Base-by-base conservation (phyloP, 2,113 vertebrate species). In the Petrocephalus microphthalmus region DNA sequence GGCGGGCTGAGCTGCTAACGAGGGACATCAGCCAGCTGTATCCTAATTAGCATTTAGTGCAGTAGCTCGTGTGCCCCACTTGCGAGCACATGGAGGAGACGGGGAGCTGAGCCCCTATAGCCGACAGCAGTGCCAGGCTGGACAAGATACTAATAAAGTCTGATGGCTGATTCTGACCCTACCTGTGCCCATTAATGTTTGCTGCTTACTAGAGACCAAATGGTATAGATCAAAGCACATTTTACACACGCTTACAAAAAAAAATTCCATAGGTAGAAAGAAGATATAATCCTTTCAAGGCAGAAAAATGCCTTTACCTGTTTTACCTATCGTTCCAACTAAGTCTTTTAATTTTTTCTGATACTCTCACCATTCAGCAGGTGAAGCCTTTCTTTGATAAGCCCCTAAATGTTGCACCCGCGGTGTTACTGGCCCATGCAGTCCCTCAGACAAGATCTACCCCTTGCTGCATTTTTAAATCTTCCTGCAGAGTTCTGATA, bases 191-290 rank as follows among this genome's bases (percentile, higher is more conserved):
- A 92, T 91, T 92, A 91, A 89, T 91, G 90, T 91, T 93, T 93
- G 92, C 92, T 92, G 90, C 94, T 92, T 89, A 91, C 92, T 92
- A 92, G 93, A 90, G 85, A 90, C 67, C 47, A 71, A 90, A 91
- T 88, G 91, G 92, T 22, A 89, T 91, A 91, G 89, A 92, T 90
- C 91, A 92, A 94, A 95, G 94, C 92, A 93, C 90, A 88, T 89
- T 93, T 93, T 94, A 93, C 90, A 94, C 90, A 92, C 92, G 89
- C 91, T 91, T 83, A 87, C 88, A 88, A 84, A 91, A 93, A 91
- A 92, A 51, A 92, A 89, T 89, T 86, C 89, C 93, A 92, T 91
- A 91, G 91, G 90, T 91, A 53, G 49, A 45, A 54, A 88, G 85
- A 42, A 82, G 85, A 60, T 47, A 33, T 57, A 29, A 57, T 78